Conservation (phyloP, 2,113 vertebrate species). For the Platanista minor region DNA sequence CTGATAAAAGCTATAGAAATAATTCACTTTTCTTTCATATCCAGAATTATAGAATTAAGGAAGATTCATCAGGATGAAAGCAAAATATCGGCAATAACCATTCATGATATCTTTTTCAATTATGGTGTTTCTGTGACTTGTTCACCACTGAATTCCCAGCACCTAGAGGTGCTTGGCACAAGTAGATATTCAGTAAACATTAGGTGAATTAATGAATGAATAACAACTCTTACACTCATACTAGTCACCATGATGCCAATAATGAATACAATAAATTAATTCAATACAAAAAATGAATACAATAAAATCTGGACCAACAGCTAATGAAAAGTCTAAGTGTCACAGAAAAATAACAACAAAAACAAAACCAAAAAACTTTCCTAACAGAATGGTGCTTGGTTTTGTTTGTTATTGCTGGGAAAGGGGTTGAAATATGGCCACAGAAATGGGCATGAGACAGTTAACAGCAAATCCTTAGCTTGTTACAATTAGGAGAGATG, state of each 20-base stretch:
- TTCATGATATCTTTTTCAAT: not conserved
- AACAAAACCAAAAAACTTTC: not conserved
- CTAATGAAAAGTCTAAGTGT: not conserved
- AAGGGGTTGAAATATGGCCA: not conserved
- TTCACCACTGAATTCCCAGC: not conserved
- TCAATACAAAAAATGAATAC: not conserved
- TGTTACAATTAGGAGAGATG: not conserved
- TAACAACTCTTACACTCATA: not conserved
- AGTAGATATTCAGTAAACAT: not conserved
- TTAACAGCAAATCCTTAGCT: not conserved
- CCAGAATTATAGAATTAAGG: not conserved
- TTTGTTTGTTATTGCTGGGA: not conserved
- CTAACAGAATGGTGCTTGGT: not conserved
- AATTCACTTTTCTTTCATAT: not conserved
- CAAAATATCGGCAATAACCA: not conserved
- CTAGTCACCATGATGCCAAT: not conserved
- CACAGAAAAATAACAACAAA: not conserved
- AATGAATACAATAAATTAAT: not conserved
- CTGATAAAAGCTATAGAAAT: not conserved
- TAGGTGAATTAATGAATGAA: not conserved
- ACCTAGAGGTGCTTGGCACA: not conserved
- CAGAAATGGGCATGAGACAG: not conserved
- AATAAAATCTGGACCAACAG: not conserved
- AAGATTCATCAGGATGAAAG: slow-evolving; percentile 13
- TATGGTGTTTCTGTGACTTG: not conserved